A percentile compares a stretch with the other conserved stretches of the same genome.
These are phyloP conservation scores for Philaethria dido DNA, from an alignment of 2,888 invertebrate genomes.

Conservation along the genomic window DNA sequence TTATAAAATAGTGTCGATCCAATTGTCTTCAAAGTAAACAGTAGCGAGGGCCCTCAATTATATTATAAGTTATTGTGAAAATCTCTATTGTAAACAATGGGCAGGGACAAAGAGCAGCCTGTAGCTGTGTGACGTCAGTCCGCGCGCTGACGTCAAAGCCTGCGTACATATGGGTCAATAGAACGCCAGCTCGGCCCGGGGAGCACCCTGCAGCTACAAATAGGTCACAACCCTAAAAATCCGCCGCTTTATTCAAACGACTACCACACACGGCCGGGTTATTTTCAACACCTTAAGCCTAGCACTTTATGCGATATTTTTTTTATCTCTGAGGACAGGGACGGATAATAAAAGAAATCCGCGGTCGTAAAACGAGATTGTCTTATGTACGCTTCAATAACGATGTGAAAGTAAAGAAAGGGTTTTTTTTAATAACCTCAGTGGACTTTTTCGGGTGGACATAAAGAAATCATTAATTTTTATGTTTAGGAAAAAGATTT, in stretches of 20 bases:
- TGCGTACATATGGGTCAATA: slow-evolving; percentile 79
- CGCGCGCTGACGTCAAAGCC: slow-evolving; percentile 70
- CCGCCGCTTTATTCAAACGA: slow-evolving; percentile 54
- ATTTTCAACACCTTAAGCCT: slow-evolving; percentile 42
- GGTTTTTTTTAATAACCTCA: slow-evolving; percentile 21
- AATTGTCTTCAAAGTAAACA: slow-evolving; percentile 28
- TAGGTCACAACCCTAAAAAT: slow-evolving; percentile 76
- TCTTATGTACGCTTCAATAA: slow-evolving; percentile 41
- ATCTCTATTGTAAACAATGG: slow-evolving; percentile 51
- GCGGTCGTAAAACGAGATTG: slow-evolving; percentile 39
- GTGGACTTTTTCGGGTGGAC: slow-evolving; percentile 18
- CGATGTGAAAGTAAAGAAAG: slow-evolving; percentile 32
- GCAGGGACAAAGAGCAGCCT: slow-evolving; percentile 60
- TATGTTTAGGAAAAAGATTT: slow-evolving; percentile 12
- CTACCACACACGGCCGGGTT: slow-evolving; percentile 50
- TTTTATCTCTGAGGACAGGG: slow-evolving; percentile 38
- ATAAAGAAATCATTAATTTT: slow-evolving; percentile 20
- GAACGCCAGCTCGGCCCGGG: slow-evolving; percentile 71
- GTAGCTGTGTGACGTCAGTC: slow-evolving; percentile 68
- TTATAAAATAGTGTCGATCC: neutral
- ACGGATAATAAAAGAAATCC: slow-evolving; percentile 40
- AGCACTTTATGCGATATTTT: slow-evolving; percentile 39
- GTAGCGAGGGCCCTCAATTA: slow-evolving; percentile 30
- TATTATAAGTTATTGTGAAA: slow-evolving; percentile 44
- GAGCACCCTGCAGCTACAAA: slow-evolving; percentile 66